Evolutionary conservation across 2,113 vertebrate species (phyloP), one percentile per base, ranked within the genome.

Genomic region (Lates calcarifer): DNA sequence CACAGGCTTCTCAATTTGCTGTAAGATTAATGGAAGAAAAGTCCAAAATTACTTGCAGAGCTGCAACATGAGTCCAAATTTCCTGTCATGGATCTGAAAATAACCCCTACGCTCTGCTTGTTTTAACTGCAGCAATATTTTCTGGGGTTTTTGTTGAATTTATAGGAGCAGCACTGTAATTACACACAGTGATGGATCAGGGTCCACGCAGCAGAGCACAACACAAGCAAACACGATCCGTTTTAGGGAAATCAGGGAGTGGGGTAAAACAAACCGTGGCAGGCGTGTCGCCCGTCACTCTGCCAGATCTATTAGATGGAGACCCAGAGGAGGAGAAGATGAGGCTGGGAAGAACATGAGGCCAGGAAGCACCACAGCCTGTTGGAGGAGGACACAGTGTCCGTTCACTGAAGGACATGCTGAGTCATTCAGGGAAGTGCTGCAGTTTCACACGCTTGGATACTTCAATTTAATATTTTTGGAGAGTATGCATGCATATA

Each of bases 211-310:
- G 37, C 0, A 70, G 57, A 71, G 8, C 64, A 24, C 28, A 61
- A 72, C n/a, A 58, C 57, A 83, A 87, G 77, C 63, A 88, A 84
- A 84, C 73, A 74, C 5, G 45, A 33, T 65, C 70, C 79, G 62
- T 74, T 85, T 78, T 47, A 58, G 66, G 75, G 62, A 55, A 75
- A 85, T 68, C 12, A 10, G 3, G 22, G 79, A 53, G 64, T 66
- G 28, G 79, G 64, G 64, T 55, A 53, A 53, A 87, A 73, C 58
- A 69, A 65, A 45, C 13, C 22, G 20, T 31, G 15, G 41, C 15
- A 4, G 76, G 51, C 72, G 6, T 74, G 77, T 60, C 43, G 24
- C 39, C 74, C 83, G 73, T 84, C 68, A 45, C 66, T 79, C 62
- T 53, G 58, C 22, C 65, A 39, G 64, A 66, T 73, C 67, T 53